phyloP scores from a whole-genome alignment of 2,888 invertebrate species.

The Chloroclystis v-ata region DNA sequence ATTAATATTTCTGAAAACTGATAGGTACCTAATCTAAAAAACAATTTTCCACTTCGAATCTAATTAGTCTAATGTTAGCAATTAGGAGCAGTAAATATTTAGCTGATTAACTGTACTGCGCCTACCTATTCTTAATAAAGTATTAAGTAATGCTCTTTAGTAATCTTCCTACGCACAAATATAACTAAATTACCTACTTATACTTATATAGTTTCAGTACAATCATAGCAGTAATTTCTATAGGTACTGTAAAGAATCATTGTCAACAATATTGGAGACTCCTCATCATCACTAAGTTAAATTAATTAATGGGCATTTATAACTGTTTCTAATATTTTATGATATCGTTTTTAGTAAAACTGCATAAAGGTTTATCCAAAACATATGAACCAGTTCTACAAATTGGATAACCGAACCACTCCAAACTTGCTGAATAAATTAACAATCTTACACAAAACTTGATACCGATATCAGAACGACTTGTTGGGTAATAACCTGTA shows the following conservation, averaged over 20 bases:
- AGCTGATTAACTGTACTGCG: not conserved
- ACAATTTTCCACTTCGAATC: not conserved
- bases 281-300: no score
- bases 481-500: conserved; percentile 29
- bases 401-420: conserved; percentile 25
- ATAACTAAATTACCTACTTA: not conserved
- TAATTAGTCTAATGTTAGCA: not conserved
- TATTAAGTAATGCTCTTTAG: not conserved
- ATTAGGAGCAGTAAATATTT: not conserved
- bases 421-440: conserved; percentile 23
- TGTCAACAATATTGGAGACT: not conserved
- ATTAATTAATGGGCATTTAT: no score
- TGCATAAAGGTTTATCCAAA: conserved; percentile 10
- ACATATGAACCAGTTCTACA: conserved; percentile 23
- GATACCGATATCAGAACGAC: conserved; percentile 24
- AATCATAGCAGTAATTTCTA: no score
- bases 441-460: conserved; percentile 31
- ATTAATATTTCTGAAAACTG: no score
- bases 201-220: not conserved
- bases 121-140: not conserved
- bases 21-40: no score
- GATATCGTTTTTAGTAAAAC: no score
- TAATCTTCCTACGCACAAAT: no score
- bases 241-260: no score
- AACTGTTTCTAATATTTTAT: no score